Conservation (phyloP, 2,113 vertebrate species). For the Martes martes region DNA sequence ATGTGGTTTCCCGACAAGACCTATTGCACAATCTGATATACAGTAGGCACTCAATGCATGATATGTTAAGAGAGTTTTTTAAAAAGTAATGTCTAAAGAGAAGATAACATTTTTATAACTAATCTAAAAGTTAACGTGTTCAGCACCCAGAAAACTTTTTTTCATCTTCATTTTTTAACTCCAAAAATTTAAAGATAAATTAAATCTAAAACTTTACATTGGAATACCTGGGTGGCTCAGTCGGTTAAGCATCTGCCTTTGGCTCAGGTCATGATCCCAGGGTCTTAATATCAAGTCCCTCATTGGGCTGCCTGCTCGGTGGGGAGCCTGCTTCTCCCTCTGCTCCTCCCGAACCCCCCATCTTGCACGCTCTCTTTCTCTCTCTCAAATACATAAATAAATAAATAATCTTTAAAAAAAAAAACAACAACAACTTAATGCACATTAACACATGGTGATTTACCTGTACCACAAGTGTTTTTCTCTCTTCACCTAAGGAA, state of each 20-base stretch:
- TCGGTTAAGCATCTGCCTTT: not conserved
- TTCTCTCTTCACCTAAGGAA: slow-evolving; percentile 79
- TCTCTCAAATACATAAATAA: not conserved
- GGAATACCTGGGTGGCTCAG: not conserved
- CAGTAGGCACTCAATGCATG: not conserved
- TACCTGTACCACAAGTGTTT: slow-evolving; percentile 78
- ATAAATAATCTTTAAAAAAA: not conserved
- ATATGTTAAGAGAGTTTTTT: not conserved
- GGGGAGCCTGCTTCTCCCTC: not conserved
- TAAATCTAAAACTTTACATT: slow-evolving; percentile 30
- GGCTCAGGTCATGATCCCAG: not conserved
- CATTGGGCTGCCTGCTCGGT: not conserved
- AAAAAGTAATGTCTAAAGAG: not conserved
- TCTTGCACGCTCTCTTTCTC: not conserved
- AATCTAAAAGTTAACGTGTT: not conserved
- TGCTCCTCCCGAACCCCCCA: not conserved
- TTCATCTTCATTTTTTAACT: not conserved
- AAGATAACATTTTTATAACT: not conserved
- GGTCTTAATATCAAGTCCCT: not conserved
- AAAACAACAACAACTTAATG: not conserved
- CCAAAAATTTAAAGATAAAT: not conserved
- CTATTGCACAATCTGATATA: not conserved
- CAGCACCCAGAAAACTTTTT: not conserved
- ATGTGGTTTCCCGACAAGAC: not conserved
- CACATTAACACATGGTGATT: slow-evolving; percentile 35